phyloP scores from a whole-genome alignment of 2,797 vertebrate species.

The Paedocypris micromegethes region DNA sequence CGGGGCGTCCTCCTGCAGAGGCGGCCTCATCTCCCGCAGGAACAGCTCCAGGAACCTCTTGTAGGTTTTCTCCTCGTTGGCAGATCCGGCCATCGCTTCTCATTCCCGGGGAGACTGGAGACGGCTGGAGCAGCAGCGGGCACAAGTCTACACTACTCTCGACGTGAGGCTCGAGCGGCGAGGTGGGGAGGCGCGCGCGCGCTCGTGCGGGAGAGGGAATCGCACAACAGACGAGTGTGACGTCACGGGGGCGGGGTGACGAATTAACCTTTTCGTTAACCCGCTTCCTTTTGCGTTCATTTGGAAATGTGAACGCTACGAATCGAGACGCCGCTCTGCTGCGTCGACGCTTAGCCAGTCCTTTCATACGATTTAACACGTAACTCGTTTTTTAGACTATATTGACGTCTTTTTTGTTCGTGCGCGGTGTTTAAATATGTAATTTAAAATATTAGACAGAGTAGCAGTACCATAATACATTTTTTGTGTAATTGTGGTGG shows the following conservation, averaged over 20 bases:
- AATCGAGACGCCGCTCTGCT: neutral
- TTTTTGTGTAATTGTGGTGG: no score
- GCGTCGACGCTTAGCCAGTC: neutral
- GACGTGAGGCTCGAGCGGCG: slow-evolving; percentile 51
- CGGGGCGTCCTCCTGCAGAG: slow-evolving; percentile 84
- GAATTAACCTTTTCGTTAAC: slow-evolving; percentile 12
- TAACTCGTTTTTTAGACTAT: no score
- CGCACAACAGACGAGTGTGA: slow-evolving; percentile 44
- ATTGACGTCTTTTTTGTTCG: no score
- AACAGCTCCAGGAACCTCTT: slow-evolving; percentile 96
- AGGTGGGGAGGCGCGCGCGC: slow-evolving; percentile 44
- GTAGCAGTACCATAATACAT: no score
- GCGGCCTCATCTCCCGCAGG: slow-evolving; percentile 88
- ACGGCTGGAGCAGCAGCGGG: slow-evolving; percentile 41
- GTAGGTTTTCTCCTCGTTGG: slow-evolving; percentile 94
- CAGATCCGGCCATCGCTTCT: slow-evolving; percentile 84
- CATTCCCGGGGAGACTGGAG: slow-evolving; percentile 75
- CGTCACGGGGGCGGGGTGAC: slow-evolving; percentile 41
- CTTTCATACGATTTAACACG: neutral
- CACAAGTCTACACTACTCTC: slow-evolving; percentile 51
- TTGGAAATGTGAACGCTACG: no score
- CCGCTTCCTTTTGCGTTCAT: neutral
- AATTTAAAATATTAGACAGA: no score
- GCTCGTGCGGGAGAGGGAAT: slow-evolving; percentile 38
- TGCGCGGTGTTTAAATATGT: no score